A percentile compares a stretch with the other conserved stretches of the same genome.
Evolutionary conservation across 2,797 vertebrate species (phyloP).

Genomic region (Neosalanx taihuensis): DNA sequence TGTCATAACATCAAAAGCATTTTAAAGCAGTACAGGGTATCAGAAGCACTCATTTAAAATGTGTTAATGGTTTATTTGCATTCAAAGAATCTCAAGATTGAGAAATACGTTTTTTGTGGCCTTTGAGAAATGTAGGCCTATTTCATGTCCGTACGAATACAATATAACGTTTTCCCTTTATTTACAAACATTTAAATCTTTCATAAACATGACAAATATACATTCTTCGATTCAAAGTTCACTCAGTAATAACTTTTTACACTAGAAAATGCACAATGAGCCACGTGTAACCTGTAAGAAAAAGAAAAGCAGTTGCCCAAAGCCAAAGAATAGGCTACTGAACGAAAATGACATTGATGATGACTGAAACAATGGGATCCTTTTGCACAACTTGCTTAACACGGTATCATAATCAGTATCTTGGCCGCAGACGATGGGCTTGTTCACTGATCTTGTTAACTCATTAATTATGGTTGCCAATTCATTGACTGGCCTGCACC

Average conservation of each 20-base stretch:
- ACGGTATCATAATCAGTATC: not conserved
- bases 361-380: no score
- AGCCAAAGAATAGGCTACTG: not conserved
- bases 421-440: not conserved
- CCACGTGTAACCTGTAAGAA: slow-evolving; percentile 15
- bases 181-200: slow-evolving; percentile 13
- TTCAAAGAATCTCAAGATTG: not conserved
- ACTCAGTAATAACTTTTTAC: slow-evolving; percentile 34
- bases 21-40: not conserved
- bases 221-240: slow-evolving; percentile 30
- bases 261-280: slow-evolving; percentile 22
- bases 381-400: not conserved
- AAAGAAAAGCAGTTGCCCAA: not conserved
- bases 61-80: not conserved
- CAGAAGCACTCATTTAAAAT: not conserved
- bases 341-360: not conserved
- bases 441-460: not conserved
- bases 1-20: not conserved
- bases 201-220: slow-evolving; percentile 11
- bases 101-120: not conserved
- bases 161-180: not conserved
- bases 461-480: not conserved
- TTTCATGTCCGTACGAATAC: slow-evolving; percentile 12
- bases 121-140: not conserved
- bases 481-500: slow-evolving; percentile 5